Base-by-base conservation (phyloP, 2,797 vertebrate genomes). In the Hoplostethus mediterraneus region DNA sequence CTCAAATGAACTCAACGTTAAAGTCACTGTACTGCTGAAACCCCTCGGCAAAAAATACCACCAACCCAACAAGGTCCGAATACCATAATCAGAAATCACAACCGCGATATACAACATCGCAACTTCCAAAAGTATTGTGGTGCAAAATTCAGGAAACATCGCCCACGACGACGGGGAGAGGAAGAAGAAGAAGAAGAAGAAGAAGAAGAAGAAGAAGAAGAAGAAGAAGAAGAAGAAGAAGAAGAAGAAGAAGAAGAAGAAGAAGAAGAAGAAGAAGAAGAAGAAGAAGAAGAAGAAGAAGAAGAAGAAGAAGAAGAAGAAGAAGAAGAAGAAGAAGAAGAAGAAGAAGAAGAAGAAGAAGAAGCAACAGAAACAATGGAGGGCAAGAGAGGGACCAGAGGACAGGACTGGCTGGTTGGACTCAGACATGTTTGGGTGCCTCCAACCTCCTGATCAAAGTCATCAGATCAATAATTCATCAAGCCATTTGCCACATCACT, bases 381-480 rank as follows among this genome's bases (percentile, higher is more conserved):
- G 0, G 7, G 54, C 31, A 21, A 31, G 31, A 30, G 59, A 52
- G 42, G 40, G 25, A 13, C 28, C 45, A 65, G 63, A 40, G 9
- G 3, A 21, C n/a, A 70, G 70, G 64, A 63, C 38, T 16, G 1
- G 51, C 52, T 63, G 65, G 51, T 60, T 72, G 57, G 12, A 71
- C 42, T 45, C 68, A 83, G 77, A 85, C 67, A 47, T 81, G 84
- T 87, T 81, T 73, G 82, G 64, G 62, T 76, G 75, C 65, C 67
- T 73, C 80, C 68, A 69, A 76, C 58, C 17, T 87, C 62, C n/a
- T 58, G 86, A 80, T 85, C 77, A 78, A 83, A 83, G 80, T 71
- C 75, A 75, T 82, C 63, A 58, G 71, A 91, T 93, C 86, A 89
- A 94, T 93, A 91, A 90, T 94, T 93, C 71, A 93, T 90, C 79